Conservation (phyloP, 2,797 vertebrate genomes). For the Platyrinchus mystaceus region DNA sequence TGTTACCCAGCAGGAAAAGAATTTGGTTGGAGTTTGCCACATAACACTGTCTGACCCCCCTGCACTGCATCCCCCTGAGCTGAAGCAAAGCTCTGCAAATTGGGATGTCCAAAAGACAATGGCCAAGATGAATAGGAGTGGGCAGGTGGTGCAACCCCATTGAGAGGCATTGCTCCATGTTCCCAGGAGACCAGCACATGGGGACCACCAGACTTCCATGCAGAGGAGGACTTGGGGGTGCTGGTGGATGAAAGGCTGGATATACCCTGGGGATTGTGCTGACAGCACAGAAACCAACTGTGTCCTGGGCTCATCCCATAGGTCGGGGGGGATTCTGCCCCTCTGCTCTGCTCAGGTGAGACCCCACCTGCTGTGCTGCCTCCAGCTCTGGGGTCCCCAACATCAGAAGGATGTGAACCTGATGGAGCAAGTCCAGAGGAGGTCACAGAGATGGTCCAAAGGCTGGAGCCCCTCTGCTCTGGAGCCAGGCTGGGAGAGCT, state of each 20-base stretch:
- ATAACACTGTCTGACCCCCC: fast-evolving
- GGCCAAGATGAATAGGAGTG: background rate
- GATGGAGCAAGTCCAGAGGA: background rate
- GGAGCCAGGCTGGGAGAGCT: background rate
- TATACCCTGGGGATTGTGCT: fast-evolving
- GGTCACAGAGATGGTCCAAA: background rate
- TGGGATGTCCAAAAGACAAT: fast-evolving
- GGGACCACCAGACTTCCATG: background rate
- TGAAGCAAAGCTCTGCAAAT: fast-evolving
- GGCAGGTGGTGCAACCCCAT: background rate
- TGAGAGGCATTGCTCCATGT: fast-evolving
- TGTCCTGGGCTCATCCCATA: background rate
- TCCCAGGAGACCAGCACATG: background rate
- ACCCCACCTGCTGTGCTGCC: background rate
- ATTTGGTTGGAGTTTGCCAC: background rate
- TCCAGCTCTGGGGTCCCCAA: background rate
- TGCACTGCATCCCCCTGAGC: background rate
- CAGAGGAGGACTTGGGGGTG: background rate
- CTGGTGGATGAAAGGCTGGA: background rate
- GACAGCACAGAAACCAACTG: fast-evolving
- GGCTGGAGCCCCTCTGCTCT: background rate
- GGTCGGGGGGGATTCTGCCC: background rate
- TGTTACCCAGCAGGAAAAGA: background rate
- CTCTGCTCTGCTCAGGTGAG: background rate
- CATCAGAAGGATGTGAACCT: background rate